Evolutionary conservation across 2,113 vertebrate species (phyloP).

Genomic region (Catharus fuscescens): DNA sequence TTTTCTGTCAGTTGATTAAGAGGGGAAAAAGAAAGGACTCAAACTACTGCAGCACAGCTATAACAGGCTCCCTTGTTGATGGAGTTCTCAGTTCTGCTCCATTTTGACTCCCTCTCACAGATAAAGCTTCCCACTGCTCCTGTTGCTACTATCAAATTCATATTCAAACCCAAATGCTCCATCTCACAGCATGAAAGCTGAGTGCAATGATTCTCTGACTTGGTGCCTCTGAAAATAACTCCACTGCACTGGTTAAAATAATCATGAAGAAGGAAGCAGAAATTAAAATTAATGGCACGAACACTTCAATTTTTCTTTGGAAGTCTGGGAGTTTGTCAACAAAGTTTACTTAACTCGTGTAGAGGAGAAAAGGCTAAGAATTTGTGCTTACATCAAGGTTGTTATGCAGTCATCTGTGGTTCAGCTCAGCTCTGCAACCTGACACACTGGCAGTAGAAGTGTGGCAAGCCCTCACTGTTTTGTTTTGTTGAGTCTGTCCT

Average conservation of each 20-base stretch:
- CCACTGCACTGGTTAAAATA: not conserved
- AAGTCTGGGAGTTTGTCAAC: not conserved
- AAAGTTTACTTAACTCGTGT: not conserved
- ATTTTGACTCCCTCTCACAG: conserved; percentile 18
- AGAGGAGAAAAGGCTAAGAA: not conserved
- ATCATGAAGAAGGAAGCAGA: not conserved
- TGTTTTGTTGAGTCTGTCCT: not conserved
- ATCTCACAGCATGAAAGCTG: conserved; percentile 20
- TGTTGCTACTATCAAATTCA: conserved; percentile 45
- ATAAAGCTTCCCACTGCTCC: not conserved
- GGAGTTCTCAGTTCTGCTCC: not conserved
- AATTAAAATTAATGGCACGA: not conserved
- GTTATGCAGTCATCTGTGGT: not conserved
- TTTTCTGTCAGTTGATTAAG: not conserved
- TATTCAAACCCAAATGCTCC: conserved; percentile 41
- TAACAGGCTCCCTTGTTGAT: not conserved
- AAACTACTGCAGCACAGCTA: not conserved
- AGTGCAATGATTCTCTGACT: conserved; percentile 2
- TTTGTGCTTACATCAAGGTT: not conserved
- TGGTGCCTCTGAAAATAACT: conserved; percentile 16
- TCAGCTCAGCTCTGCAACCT: not conserved
- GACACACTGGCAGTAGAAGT: not conserved
- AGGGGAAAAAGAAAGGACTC: not conserved
- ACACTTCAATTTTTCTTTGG: not conserved
- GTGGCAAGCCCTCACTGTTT: not conserved